Base-by-base conservation (phyloP, 2,797 vertebrate genomes). In the Taeniopygia guttata region DNA sequence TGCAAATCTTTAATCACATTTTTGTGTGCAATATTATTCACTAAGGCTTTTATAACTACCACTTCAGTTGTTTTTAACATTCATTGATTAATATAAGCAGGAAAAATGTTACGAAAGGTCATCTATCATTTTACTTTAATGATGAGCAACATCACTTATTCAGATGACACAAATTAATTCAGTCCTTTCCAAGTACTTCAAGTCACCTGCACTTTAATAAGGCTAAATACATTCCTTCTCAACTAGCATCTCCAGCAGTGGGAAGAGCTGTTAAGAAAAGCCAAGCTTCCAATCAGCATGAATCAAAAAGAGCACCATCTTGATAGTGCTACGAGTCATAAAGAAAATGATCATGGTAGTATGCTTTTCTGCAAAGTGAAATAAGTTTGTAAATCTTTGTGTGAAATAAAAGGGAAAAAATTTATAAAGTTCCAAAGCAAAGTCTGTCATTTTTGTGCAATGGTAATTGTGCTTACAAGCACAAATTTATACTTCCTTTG, bases 131-230 rank as follows among this genome's bases (percentile, higher is more conserved):
- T 60, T 66, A 23, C 11, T 59, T 68, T 60, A 40, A 90, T 67
- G 48, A 81, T 7, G 7, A 16, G 32, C 42, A 83, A 64, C 43
- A 87, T 30, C 42, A 45, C 32, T 93, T 69, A 59, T 34, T 58
- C 9, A 38, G 42, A 54, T 45, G 19, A 46, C 62, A 58, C 32
- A 56, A 64, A 84, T 56, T 75, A 68, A 89, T 48, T 63, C 70
- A 87, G 58, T 38, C 52, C 26, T 75, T 90, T 42, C 30, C 29
- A 89, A n/a, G 45, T 66, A 72, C 68, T 80, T 87, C 54, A 69
- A 36, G 54, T 70, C 52, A 84, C 54, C 55, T 69, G 66, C 55
- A 68, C 75, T 84, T 91, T 70, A 93, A 94, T 79, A 94, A 91
- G 36, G 25, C 43, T 54, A 92, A 79, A 89, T 7, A 29, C 62